Percentiles rank a stretch among this genome's conserved stretches.
Conservation (phyloP, 2,113 vertebrate species). For the Alligator sinensis region DNA sequence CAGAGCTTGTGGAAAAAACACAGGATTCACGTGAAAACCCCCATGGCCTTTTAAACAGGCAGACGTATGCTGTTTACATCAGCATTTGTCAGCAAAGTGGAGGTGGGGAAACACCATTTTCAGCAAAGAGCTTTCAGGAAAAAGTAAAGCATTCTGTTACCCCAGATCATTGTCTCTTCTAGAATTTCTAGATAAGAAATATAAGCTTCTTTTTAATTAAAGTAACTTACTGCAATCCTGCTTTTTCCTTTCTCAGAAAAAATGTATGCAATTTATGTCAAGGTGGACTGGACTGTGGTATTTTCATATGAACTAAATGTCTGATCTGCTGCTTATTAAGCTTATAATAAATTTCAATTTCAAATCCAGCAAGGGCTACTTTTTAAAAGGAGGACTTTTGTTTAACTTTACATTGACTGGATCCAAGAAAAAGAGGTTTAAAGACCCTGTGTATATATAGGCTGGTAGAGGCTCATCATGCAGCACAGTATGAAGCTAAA, state of each 20-base stretch:
- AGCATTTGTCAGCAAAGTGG: conserved; percentile 60
- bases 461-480: neutral
- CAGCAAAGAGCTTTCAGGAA: conserved; percentile 68
- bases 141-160: conserved; percentile 54
- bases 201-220: neutral
- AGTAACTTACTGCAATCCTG: neutral
- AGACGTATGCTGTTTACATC: conserved; percentile 57
- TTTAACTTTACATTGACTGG: neutral
- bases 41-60: conserved; percentile 24
- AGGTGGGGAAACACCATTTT: conserved; percentile 75
- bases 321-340: neutral
- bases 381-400: neutral
- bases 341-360: neutral
- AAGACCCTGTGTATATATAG: fast-evolving
- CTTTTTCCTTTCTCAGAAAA: neutral
- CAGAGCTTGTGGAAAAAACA: conserved; percentile 30
- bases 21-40: conserved; percentile 67
- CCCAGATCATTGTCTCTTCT: conserved; percentile 32
- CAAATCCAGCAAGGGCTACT: neutral
- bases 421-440: fast-evolving
- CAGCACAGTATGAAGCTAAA: neutral
- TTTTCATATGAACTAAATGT: neutral
- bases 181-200: neutral
- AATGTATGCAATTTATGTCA: neutral
- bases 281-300: neutral